phyloP scores from a whole-genome alignment of 2,888 invertebrate genomes.

The Agrotis exclamationis region DNA sequence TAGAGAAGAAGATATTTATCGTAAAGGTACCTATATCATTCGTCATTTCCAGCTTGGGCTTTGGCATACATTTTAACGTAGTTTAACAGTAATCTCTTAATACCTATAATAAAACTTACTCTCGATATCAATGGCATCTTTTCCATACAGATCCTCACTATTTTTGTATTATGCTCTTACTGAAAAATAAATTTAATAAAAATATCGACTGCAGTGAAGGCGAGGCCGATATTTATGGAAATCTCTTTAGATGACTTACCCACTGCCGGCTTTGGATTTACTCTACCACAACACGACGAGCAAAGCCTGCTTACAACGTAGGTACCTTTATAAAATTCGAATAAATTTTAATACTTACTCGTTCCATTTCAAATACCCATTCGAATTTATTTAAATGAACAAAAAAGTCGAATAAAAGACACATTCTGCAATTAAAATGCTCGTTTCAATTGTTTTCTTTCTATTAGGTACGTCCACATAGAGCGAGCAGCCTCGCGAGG shows the following conservation, averaged over 20 bases:
- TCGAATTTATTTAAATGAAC: neutral
- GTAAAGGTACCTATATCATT: too few relatives aligned
- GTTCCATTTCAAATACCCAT: neutral
- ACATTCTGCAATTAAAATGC: constrained; percentile 17
- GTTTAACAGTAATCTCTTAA: neutral
- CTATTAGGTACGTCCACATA: too few relatives aligned
- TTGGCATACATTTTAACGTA: too few relatives aligned
- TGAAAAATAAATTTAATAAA: neutral
- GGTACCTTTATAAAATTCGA: neutral
- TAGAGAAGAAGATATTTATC: too few relatives aligned
- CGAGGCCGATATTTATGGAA: constrained; percentile 3
- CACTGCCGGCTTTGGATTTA: constrained; percentile 4
- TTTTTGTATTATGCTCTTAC: too few relatives aligned
- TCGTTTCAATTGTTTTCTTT: constrained; percentile 17
- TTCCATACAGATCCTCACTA: neutral
- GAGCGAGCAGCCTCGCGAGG: too few relatives aligned
- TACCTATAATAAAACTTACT: neutral
- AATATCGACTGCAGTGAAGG: neutral
- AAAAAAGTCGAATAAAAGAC: neutral
- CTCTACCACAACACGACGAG: neutral
- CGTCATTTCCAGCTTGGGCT: neutral
- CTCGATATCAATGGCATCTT: too few relatives aligned
- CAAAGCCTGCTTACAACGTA: neutral
- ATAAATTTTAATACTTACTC: neutral
- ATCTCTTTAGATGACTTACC: constrained; percentile 1